Conservation (phyloP, 2,113 vertebrate genomes). For the Lepidiolamprologus cunningtoni region DNA sequence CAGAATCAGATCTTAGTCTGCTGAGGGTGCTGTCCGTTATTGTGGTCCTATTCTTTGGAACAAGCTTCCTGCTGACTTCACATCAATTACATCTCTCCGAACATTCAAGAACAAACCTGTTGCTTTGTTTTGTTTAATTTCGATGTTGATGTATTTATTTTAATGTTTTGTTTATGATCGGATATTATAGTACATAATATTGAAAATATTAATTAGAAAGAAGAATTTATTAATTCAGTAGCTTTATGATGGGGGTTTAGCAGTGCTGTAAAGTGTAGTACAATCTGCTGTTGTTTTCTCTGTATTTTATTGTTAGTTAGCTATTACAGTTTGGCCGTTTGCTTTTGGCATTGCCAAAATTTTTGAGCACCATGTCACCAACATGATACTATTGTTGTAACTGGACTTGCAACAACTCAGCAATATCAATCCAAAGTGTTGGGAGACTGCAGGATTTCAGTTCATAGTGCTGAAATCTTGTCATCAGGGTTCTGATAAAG, state of each 20-base stretch:
- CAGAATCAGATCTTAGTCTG: neutral
- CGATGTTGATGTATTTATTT: neutral
- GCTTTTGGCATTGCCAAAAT: neutral
- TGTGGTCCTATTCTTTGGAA: neutral
- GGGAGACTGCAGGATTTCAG: neutral
- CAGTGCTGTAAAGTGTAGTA: neutral
- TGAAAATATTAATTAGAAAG: neutral
- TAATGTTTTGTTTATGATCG: neutral
- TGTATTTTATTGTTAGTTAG: neutral
- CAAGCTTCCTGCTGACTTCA: neutral
- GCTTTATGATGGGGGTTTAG: neutral
- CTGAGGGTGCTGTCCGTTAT: neutral
- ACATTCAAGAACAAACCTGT: neutral
- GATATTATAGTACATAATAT: neutral
- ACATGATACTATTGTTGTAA: neutral
- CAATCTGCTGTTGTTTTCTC: neutral
- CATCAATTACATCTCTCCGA: neutral
- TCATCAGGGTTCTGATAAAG: neutral
- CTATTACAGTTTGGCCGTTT: neutral
- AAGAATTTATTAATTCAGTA: neutral
- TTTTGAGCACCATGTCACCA: neutral
- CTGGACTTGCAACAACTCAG: neutral
- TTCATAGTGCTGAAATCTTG: neutral
- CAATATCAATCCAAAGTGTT: neutral
- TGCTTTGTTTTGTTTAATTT: neutral